These are phyloP conservation scores for Hyles lineata DNA, from an alignment of 2,888 invertebrate species.

Conservation along the genomic window DNA sequence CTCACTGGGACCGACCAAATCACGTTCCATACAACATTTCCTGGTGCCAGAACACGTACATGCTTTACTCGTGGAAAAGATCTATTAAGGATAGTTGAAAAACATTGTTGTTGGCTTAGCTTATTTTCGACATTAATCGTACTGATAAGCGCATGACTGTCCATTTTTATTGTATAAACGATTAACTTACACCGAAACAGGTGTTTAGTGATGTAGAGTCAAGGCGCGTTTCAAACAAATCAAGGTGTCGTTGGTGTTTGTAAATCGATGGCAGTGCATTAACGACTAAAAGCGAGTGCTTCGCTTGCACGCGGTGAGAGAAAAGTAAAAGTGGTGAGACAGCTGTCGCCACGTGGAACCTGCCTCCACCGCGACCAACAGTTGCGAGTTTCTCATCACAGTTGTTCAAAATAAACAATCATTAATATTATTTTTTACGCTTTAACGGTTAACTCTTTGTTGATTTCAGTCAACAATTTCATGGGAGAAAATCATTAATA, in stretches of 20 bases:
- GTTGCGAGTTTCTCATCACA: conserved; percentile 1
- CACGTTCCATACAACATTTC: conserved; percentile 59
- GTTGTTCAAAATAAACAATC: conserved; percentile 33
- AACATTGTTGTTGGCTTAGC: background rate
- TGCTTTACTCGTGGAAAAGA: background rate
- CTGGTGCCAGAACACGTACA: conserved; percentile 51
- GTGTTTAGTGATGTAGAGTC: background rate
- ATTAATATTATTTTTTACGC: conserved; percentile 35
- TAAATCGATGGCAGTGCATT: conserved; percentile 1
- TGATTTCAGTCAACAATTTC: conserved; percentile 51
- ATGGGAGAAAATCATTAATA: conserved; percentile 49
- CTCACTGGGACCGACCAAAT: conserved; percentile 48
- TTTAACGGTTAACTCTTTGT: conserved; percentile 71
- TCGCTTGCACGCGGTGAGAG: conserved; percentile 57
- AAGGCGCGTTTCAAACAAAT: background rate
- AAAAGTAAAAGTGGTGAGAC: conserved; percentile 81
- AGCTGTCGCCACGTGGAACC: conserved; percentile 57
- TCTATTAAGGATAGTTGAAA: background rate
- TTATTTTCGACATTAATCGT: too few species aligned
- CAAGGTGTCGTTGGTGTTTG: background rate
- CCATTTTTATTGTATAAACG: too few species aligned
- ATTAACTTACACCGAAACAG: background rate
- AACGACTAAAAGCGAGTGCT: conserved; percentile 36
- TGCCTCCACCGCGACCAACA: conserved; percentile 26
- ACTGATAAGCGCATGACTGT: too few species aligned